Evolutionary conservation across 2,888 invertebrate genomes (phyloP).

Genomic region (Tenthredo notha): DNA sequence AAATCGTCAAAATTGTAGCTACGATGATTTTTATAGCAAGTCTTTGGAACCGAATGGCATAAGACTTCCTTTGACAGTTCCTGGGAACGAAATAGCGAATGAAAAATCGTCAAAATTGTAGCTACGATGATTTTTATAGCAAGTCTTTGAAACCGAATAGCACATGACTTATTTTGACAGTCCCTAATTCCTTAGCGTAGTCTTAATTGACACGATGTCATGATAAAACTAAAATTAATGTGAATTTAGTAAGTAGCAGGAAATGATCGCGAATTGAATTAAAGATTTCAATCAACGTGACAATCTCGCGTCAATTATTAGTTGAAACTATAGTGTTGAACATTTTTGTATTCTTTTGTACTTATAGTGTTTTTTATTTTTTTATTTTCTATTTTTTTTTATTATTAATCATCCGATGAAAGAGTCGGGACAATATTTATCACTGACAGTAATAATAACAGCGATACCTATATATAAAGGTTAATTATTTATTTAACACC

Average conservation of each 20-base stretch:
- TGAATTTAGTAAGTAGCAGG: not conserved
- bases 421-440: not conserved
- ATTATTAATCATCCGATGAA: not conserved
- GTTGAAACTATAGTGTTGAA: no score
- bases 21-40: no score
- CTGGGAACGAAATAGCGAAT: no score
- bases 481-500: constrained; percentile 41
- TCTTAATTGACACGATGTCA: not conserved
- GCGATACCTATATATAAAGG: constrained; percentile 2
- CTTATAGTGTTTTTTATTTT: no score
- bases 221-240: not conserved
- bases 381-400: no score
- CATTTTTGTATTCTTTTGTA: no score
- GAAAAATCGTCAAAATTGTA: no score
- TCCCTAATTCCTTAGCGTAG: not conserved
- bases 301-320: not conserved
- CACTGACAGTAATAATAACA: not conserved
- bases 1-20: no score
- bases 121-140: no score
- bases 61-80: no score
- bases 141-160: no score
- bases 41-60: no score
- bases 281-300: not conserved
- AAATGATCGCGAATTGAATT: not conserved
- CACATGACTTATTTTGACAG: not conserved